A percentile compares a stretch with the other conserved stretches of the same genome.
Conservation (phyloP, 2,888 invertebrate genomes). For the Cylindroiulus punctatus region DNA sequence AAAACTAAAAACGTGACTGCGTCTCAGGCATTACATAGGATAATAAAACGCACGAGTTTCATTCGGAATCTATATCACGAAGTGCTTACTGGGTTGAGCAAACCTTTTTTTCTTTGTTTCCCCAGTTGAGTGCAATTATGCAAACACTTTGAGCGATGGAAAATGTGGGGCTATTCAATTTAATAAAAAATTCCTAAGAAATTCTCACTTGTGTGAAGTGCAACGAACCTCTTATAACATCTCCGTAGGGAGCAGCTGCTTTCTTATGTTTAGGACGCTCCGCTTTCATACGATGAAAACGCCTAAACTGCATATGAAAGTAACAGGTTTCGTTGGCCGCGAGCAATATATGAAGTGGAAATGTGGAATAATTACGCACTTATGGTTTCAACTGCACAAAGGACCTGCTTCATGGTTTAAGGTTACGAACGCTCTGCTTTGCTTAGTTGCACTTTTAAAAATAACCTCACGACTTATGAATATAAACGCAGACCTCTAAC, state of each 20-base stretch:
- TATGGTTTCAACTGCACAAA: background rate
- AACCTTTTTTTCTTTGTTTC: background rate
- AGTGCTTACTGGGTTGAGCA: background rate
- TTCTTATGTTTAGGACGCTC: background rate
- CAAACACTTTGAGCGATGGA: background rate
- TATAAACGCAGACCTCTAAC: too few species aligned
- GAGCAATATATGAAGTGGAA: conserved; percentile 9
- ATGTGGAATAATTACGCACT: background rate
- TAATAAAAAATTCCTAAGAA: background rate
- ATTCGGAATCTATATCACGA: background rate
- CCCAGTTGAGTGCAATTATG: background rate
- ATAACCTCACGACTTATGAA: background rate
- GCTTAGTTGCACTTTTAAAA: background rate
- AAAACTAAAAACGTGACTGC: background rate
- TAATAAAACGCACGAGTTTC: background rate
- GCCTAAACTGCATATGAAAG: background rate
- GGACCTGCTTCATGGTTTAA: background rate
- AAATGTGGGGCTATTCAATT: background rate
- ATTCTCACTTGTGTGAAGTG: background rate
- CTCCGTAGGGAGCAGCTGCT: background rate
- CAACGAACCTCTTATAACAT: background rate
- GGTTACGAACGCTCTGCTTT: background rate
- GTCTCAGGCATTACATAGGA: background rate
- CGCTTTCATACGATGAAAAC: background rate
- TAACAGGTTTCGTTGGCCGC: background rate